Conservation (phyloP, 1,140 invertebrate genomes). For the Cotesia glomerata region DNA sequence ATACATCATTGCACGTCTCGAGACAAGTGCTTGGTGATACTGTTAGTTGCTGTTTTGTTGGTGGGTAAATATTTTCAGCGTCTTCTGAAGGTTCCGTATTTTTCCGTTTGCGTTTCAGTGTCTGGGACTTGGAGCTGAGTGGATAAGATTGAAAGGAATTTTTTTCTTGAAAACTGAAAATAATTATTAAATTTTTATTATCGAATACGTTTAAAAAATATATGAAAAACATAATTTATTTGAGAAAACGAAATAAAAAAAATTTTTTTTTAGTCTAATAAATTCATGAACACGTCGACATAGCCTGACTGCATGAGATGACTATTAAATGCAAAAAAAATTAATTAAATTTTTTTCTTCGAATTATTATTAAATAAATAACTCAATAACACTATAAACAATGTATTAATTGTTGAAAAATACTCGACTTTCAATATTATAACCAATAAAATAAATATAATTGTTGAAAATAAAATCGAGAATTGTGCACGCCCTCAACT, state of each 20-base stretch:
- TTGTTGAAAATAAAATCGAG: neutral
- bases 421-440: no score
- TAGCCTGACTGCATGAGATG: no score
- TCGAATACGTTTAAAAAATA: neutral
- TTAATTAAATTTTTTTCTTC: no score
- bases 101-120: constrained; percentile 53
- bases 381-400: no score
- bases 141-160: constrained; percentile 47
- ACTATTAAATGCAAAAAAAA: no score
- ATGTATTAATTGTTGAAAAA: no score
- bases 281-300: no score
- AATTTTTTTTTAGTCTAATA: no score
- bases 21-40: constrained; percentile 37
- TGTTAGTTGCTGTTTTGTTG: constrained; percentile 48
- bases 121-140: constrained; percentile 51
- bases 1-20: constrained; percentile 38
- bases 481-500: constrained; percentile 26
- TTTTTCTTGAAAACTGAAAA: constrained; percentile 55
- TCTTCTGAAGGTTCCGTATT: constrained; percentile 55
- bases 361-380: no score
- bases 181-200: constrained; percentile 23
- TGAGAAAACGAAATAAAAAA: no score
- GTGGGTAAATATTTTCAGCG: constrained; percentile 59
- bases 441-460: no score
- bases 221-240: neutral